A percentile compares a stretch with the other conserved stretches of the same genome.
Evolutionary conservation across 2,888 invertebrate species (phyloP).

Genomic region (Dryobotodes eremita): DNA sequence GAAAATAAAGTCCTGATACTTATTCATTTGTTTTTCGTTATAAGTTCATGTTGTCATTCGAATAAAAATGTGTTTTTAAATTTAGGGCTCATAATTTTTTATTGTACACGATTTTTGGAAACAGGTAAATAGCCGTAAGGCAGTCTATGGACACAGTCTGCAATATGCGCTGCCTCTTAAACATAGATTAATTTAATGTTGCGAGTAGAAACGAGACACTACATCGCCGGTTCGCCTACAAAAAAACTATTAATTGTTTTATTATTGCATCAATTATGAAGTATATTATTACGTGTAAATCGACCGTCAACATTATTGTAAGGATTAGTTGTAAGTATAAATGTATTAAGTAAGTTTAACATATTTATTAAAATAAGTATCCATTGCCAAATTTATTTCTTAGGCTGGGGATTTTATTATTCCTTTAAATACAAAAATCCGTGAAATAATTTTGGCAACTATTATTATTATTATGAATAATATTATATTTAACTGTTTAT

Average conservation of each 20-base stretch:
- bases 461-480: conserved; percentile 69
- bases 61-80: neutral
- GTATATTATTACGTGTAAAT: conserved; percentile 59
- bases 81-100: conserved; percentile 21
- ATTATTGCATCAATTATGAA: conserved; percentile 42
- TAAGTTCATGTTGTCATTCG: neutral
- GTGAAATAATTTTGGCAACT: conserved; percentile 80
- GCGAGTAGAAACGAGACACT: conserved; percentile 40
- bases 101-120: neutral
- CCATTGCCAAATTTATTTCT: conserved; percentile 79
- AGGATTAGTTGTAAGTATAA: conserved; percentile 58
- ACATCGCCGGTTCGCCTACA: conserved; percentile 29
- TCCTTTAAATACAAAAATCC: conserved; percentile 70
- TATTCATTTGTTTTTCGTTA: neutral
- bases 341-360: conserved; percentile 52
- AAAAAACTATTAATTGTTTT: conserved; percentile 24
- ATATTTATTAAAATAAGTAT: conserved; percentile 63
- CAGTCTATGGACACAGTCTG: neutral
- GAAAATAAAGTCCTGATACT: neutral
- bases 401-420: conserved; percentile 83
- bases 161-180: conserved; percentile 48
- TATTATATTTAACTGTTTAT: conserved; percentile 63
- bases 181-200: conserved; percentile 49
- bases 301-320: conserved; percentile 61
- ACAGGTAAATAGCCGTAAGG: neutral